A percentile compares a stretch with the other conserved stretches of the same genome.
Evolutionary conservation across 2,888 invertebrate genomes (phyloP).

Genomic region (Papilio protenor): DNA sequence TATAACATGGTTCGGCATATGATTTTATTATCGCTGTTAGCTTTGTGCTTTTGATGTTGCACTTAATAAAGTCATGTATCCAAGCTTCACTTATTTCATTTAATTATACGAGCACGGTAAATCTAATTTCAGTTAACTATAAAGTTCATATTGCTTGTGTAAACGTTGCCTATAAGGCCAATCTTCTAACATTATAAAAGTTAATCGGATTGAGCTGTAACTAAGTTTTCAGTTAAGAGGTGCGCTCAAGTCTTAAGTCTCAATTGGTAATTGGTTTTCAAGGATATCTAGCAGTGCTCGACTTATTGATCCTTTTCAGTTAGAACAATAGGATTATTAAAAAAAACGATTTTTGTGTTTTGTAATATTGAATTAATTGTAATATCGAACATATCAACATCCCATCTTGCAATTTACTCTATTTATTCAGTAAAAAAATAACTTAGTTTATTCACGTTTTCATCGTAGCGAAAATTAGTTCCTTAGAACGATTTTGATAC

Average conservation of each 20-base stretch:
- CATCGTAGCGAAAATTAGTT: background rate
- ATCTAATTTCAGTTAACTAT: slow-evolving; percentile 12
- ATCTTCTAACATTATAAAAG: slow-evolving; percentile 9
- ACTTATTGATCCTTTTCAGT: background rate
- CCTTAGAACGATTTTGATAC: background rate
- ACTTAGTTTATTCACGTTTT: background rate
- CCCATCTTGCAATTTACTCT: background rate
- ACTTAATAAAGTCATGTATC: slow-evolving; percentile 3
- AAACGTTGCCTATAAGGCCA: slow-evolving; percentile 4
- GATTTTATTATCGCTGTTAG: slow-evolving; percentile 18
- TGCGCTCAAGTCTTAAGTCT: background rate
- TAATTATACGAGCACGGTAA: slow-evolving; percentile 3
- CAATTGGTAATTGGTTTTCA: slow-evolving; percentile 13
- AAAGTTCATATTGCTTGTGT: background rate
- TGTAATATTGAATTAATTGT: background rate
- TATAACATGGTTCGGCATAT: background rate
- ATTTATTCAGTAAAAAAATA: background rate
- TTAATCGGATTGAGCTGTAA: slow-evolving; percentile 17
- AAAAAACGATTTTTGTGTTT: background rate
- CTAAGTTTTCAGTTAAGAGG: background rate
- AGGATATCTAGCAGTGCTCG: background rate
- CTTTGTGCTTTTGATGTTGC: slow-evolving; percentile 23
- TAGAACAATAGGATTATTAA: background rate
- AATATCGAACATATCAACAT: too few relatives aligned
- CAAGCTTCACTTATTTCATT: slow-evolving; percentile 1